These are phyloP conservation scores for Drosophila anomelani DNA, from an alignment of 2,888 invertebrate species.

Conservation along the genomic window DNA sequence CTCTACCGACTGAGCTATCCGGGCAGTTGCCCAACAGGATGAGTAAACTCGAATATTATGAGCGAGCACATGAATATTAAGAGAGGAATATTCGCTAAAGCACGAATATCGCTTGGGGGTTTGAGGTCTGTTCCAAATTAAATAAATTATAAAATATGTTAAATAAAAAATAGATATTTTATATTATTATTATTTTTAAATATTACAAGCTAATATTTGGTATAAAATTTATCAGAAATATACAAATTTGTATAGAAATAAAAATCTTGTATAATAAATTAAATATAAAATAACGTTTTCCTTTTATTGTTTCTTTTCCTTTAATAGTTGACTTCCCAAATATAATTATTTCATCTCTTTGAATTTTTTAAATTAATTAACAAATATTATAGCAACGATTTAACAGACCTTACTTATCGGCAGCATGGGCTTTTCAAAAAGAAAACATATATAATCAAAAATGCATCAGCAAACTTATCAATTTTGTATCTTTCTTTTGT, in stretches of 20 bases:
- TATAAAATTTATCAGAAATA: background rate
- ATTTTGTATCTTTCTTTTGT: background rate
- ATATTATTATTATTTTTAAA: too few species aligned
- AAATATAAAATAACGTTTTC: too few species aligned
- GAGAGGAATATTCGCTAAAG: conserved; percentile 4
- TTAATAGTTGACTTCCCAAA: background rate
- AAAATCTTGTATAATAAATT: background rate
- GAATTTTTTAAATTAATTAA: background rate
- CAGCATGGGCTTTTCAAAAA: background rate
- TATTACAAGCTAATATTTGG: background rate
- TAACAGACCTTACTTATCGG: background rate
- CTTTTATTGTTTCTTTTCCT: too few species aligned
- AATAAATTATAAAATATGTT: too few species aligned
- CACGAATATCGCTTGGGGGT: background rate
- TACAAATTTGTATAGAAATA: background rate
- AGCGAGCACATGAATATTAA: background rate
- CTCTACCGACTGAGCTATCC: conserved; percentile 85
- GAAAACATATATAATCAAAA: background rate
- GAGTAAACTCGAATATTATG: conserved; percentile 23
- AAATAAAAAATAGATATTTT: too few species aligned
- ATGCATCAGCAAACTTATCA: conserved; percentile 3
- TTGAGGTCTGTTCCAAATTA: background rate
- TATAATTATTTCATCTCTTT: background rate
- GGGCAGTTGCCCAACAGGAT: conserved; percentile 41
- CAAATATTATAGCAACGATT: background rate